Evolutionary conservation across 2,797 vertebrate species (phyloP).

Genomic region (Toxotes lorentzi): DNA sequence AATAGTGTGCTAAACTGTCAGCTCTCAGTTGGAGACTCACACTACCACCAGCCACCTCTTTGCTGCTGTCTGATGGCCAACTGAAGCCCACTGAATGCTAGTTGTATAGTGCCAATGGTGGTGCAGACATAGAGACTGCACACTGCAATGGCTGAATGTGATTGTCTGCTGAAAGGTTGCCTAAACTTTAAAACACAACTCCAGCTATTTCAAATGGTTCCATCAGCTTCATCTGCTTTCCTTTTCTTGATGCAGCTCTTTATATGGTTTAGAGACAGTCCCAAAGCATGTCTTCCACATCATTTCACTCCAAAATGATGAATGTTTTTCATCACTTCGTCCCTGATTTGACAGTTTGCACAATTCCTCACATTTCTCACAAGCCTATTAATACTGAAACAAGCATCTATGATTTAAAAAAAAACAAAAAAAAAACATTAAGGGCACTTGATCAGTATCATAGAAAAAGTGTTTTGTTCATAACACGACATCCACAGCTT

Average conservation of each 20-base stretch:
- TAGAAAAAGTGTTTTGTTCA: background rate
- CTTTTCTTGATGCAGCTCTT: background rate
- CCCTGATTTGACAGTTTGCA: background rate
- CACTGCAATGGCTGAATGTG: background rate
- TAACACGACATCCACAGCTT: background rate
- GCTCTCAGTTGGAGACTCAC: constrained; percentile 33
- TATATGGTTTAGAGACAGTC: background rate
- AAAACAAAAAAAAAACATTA: background rate
- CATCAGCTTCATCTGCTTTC: background rate
- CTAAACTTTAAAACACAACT: background rate
- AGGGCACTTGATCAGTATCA: background rate
- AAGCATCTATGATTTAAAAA: background rate
- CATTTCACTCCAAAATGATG: background rate
- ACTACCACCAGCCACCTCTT: constrained; percentile 11
- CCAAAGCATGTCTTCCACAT: background rate
- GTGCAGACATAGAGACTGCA: background rate
- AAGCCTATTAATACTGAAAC: background rate
- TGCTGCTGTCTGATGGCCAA: constrained; percentile 40
- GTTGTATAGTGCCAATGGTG: background rate
- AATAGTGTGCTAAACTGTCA: constrained; percentile 41
- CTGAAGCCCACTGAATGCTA: background rate
- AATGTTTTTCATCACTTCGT: background rate
- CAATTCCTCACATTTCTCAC: background rate
- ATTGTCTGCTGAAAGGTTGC: background rate
- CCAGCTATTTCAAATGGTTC: background rate